phyloP scores from a whole-genome alignment of 2,113 vertebrate species.

The Lucifuga dentata region DNA sequence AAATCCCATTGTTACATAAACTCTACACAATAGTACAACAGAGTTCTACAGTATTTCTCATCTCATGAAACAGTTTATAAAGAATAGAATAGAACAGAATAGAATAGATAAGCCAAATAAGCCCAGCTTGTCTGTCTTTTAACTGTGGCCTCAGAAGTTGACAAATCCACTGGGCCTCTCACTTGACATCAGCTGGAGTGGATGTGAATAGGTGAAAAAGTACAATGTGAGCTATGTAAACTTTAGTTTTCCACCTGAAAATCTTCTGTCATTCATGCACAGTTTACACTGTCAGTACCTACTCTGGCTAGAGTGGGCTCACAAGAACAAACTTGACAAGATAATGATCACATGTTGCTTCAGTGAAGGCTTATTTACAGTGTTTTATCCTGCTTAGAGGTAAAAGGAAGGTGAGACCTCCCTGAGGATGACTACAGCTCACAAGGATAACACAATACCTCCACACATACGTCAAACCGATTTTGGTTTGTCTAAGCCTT shows the following conservation, averaged over 20 bases:
- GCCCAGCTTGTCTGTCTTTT: not conserved
- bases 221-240: slow-evolving; percentile 43
- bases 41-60: no score
- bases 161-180: not conserved
- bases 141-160: not conserved
- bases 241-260: slow-evolving; percentile 30
- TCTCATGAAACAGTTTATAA: no score
- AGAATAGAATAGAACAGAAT: no score
- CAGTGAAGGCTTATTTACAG: slow-evolving; percentile 22
- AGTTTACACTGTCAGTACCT: slow-evolving; percentile 36
- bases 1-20: no score
- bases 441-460: not conserved
- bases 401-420: slow-evolving; percentile 43
- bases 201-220: slow-evolving; percentile 35
- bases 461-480: no score
- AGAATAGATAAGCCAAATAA: not conserved
- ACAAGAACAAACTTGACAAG: slow-evolving; percentile 49
- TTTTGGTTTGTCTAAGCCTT: slow-evolving; percentile 3
- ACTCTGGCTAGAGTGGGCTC: slow-evolving; percentile 5
- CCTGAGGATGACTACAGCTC: not conserved
- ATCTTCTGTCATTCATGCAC: slow-evolving; percentile 24
- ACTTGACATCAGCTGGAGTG: slow-evolving; percentile 4
- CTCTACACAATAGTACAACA: no score
- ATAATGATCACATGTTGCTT: slow-evolving; percentile 16
- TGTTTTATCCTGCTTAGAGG: slow-evolving; percentile 31